phyloP scores from a whole-genome alignment of 23 tunicate species.

The Phallusia fumigata region DNA sequence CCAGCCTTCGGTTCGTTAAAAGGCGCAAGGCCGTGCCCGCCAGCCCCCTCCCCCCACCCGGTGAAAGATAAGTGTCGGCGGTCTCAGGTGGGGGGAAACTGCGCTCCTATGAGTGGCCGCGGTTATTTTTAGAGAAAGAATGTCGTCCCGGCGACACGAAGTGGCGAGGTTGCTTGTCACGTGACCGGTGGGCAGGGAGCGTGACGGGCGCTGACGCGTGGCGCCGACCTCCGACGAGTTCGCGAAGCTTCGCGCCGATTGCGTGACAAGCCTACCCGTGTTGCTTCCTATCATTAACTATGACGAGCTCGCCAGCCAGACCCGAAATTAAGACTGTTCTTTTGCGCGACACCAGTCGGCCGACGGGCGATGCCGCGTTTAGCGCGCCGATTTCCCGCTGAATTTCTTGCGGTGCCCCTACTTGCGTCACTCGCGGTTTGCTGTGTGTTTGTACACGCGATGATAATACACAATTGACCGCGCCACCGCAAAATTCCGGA shows the following conservation, averaged over 20 bases:
- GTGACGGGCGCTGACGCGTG: not conserved
- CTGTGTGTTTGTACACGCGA: too few relatives aligned
- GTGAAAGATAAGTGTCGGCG: not conserved
- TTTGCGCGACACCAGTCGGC: not conserved
- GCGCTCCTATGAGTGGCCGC: not conserved
- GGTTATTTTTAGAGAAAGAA: not conserved
- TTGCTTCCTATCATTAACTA: conserved; percentile 1
- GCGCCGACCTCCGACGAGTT: not conserved
- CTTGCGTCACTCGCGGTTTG: too few relatives aligned
- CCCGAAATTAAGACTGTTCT: not conserved
- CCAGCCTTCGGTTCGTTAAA: not conserved
- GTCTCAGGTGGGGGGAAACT: not conserved
- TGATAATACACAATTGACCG: too few relatives aligned
- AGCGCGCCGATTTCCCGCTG: not conserved
- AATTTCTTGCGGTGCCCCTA: not conserved
- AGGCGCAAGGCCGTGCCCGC: not conserved
- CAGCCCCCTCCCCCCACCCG: not conserved
- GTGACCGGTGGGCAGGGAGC: conserved; percentile 26
- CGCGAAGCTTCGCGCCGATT: not conserved
- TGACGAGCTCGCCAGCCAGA: not conserved
- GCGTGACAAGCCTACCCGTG: not conserved
- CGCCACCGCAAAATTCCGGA: too few relatives aligned
- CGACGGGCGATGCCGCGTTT: not conserved
- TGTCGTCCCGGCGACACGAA: not conserved
- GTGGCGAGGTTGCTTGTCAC: not conserved